Evolutionary conservation across 1,140 invertebrate species (phyloP).

Genomic region (Argopecten irradians): DNA sequence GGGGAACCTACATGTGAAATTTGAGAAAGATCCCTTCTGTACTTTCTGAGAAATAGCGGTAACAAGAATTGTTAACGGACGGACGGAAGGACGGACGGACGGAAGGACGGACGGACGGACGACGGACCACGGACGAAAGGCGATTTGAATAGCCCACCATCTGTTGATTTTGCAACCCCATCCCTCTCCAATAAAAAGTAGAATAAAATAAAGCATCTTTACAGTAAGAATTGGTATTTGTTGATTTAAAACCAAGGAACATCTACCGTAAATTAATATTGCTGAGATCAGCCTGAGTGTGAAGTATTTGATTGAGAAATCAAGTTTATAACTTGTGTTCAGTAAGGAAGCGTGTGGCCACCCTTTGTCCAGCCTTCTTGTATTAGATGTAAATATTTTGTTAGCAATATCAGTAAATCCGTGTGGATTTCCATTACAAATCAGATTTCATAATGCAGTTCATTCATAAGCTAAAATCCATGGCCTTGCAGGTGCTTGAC

Average conservation of each 20-base stretch:
- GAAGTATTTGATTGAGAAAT: background rate
- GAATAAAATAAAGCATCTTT: no score
- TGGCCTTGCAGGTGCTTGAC: background rate
- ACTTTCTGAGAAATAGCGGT: no score
- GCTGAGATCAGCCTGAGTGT: background rate
- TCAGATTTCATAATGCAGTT: background rate
- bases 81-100: no score
- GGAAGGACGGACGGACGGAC: no score
- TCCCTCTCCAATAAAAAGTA: no score
- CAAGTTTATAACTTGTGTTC: background rate
- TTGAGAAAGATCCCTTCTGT: no score
- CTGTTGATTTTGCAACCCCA: no score
- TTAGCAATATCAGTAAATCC: constrained; percentile 12
- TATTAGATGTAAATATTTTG: constrained; percentile 4
- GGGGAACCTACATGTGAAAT: no score
- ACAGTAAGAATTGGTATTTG: no score
- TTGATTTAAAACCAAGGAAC: background rate
- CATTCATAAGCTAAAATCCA: background rate
- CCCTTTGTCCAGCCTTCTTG: background rate
- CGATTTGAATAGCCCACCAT: no score
- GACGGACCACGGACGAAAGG: no score
- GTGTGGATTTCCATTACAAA: background rate
- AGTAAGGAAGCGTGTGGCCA: background rate
- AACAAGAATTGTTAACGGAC: no score
- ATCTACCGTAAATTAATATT: background rate